Base-by-base conservation (phyloP, 2,113 vertebrate genomes). In the Tachysurus vachellii region DNA sequence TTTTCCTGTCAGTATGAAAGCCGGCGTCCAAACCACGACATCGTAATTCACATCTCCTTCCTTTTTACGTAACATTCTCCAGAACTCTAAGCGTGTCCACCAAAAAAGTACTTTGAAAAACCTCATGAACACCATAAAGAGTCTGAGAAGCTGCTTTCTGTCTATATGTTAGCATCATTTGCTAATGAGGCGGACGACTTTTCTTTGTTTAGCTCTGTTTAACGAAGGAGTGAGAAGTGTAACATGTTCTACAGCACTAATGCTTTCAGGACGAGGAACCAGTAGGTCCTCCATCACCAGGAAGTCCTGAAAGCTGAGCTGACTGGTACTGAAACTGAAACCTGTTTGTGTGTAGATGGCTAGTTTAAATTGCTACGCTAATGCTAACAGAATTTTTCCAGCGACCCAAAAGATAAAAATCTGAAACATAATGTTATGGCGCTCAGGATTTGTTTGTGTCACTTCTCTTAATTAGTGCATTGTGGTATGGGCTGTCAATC, bases 1-100 rank as follows among this genome's bases (percentile, higher is more conserved):
- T 82, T 53, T 82, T 3, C 9, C 50, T 62, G 85, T 86, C 85
- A 59, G 70, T 56, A 47, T 4, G 47, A 62, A 80, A 83, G 57
- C 19, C 54, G 80, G 75, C 62, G 14, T 80, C 50, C n/a, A 86
- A 84, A 83, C 68, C 61, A 28, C 88, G 54, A 2, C 54, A 23
- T 19, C 62, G 31, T 88, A 16, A 36, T 36, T 89, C 75, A 64
- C 59, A 16, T 21, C 36, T 13, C 56, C 23, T 28, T 44, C 23
- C 73, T 81, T 7, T 31, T 80, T 73, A 84, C 47, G 31, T n/a
- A 86, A 82, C 54, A 16, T 14, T 28, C 42, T 82, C 76, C 50
- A 86, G 17, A 54, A n/a, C 83, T 54, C 76, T 31, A 14, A 31
- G 53, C 53, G 0, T 1, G n/a, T 28, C 76, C 76, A 54, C 7